Evolutionary conservation across 2,797 vertebrate species (phyloP).

Genomic region (Cossypha heuglini): DNA sequence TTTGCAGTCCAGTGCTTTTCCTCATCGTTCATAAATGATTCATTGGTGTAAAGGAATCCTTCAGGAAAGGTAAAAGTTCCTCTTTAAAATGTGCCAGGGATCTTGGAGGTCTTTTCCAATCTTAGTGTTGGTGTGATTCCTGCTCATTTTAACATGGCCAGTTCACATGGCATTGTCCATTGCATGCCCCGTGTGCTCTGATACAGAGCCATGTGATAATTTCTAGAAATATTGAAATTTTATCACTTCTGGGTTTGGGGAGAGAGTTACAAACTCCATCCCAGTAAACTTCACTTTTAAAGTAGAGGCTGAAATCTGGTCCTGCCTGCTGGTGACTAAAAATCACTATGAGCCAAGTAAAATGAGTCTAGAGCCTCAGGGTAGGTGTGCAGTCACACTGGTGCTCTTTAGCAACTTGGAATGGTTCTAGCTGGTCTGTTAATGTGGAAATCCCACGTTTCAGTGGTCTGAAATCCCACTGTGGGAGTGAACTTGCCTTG

Average conservation of each 20-base stretch:
- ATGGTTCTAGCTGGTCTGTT: neutral
- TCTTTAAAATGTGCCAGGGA: neutral
- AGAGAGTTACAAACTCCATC: neutral
- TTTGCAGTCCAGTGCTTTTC: neutral
- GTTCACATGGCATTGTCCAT: neutral
- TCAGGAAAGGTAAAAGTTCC: neutral
- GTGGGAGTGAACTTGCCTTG: neutral
- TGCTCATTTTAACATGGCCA: neutral
- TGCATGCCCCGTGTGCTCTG: neutral
- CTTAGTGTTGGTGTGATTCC: rapidly evolving
- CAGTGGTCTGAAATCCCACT: neutral
- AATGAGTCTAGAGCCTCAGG: neutral
- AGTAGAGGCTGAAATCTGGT: neutral
- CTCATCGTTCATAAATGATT: neutral
- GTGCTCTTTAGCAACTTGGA: neutral
- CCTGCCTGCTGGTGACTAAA: neutral
- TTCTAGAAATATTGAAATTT: neutral
- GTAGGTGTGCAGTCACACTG: neutral
- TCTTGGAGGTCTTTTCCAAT: neutral
- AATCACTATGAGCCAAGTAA: neutral
- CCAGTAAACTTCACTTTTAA: neutral
- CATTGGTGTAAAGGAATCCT: neutral
- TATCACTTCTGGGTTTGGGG: neutral
- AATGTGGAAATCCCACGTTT: neutral
- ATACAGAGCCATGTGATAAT: neutral